Percentiles rank a stretch among this genome's conserved stretches.
Evolutionary conservation across 1,140 invertebrate species (phyloP).

Genomic region (Tenebrio molitor): DNA sequence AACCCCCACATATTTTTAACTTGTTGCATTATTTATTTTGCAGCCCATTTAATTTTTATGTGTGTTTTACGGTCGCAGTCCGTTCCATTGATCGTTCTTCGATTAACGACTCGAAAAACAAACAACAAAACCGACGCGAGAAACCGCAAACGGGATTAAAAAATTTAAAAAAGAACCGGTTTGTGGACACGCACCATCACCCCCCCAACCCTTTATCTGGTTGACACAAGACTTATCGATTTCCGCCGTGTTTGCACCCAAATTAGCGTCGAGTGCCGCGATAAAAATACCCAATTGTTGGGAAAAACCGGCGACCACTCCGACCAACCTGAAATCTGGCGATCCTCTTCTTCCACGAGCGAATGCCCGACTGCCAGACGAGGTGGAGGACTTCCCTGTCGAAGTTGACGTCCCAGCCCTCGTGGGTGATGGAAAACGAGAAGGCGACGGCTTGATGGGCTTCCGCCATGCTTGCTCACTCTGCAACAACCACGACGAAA

Average conservation of each 20-base stretch:
- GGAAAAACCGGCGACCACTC: not conserved
- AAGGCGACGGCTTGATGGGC: constrained; percentile 98
- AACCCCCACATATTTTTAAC: too few species aligned
- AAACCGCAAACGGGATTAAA: too few species aligned
- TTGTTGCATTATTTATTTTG: too few species aligned
- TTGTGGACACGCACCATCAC: too few species aligned
- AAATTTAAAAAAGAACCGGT: too few species aligned
- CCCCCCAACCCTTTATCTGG: not conserved
- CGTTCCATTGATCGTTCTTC: too few species aligned
- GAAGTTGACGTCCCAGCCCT: constrained; percentile 97
- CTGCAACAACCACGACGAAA: not conserved
- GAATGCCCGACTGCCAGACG: constrained; percentile 90
- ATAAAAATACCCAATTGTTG: not conserved
- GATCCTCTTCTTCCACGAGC: constrained; percentile 95
- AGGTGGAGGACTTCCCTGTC: constrained; percentile 94
- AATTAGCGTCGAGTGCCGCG: not conserved
- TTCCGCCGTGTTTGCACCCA: not conserved
- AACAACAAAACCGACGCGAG: too few species aligned
- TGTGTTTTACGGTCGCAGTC: too few species aligned
- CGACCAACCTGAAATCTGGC: constrained; percentile 83
- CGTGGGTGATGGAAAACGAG: constrained; percentile 97
- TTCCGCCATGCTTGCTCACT: constrained; percentile 87
- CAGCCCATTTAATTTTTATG: too few species aligned
- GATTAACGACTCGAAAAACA: too few species aligned
- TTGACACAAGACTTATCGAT: constrained; percentile 21